phyloP scores from a whole-genome alignment of 2,113 vertebrate species.

The Lasiurus borealis region DNA sequence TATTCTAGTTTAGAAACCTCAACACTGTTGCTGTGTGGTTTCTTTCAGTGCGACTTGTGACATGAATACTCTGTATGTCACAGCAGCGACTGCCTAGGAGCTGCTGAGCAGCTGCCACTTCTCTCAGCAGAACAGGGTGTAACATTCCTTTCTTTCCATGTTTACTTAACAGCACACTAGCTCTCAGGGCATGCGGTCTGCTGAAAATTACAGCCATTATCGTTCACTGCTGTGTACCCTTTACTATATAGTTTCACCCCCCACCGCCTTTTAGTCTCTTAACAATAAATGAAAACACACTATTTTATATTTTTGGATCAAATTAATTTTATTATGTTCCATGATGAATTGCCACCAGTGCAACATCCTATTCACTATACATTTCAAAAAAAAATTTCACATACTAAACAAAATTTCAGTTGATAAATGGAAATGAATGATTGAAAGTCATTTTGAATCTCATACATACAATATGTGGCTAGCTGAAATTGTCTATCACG shows the following conservation, averaged over 20 bases:
- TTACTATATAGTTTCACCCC: not conserved
- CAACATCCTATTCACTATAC: constrained; percentile 92
- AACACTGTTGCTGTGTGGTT: not conserved
- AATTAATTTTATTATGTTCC: constrained; percentile 92
- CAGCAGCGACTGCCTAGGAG: constrained; percentile 56
- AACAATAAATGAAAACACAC: constrained; percentile 73
- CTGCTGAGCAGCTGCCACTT: constrained; percentile 39
- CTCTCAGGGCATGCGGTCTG: constrained; percentile 59
- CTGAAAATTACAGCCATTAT: not conserved
- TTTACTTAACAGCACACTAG: constrained; percentile 75
- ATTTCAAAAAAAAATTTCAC: constrained; percentile 89
- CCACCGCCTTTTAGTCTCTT: constrained; percentile 68
- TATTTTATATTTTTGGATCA: constrained; percentile 85
- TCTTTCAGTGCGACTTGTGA: constrained; percentile 73
- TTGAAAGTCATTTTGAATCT: constrained; percentile 87
- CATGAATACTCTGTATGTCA: constrained; percentile 20
- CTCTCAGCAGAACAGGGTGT: constrained; percentile 73
- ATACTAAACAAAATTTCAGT: constrained; percentile 90
- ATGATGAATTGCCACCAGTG: constrained; percentile 93
- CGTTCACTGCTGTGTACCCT: constrained; percentile 37
- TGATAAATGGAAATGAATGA: constrained; percentile 88
- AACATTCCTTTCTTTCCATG: constrained; percentile 71
- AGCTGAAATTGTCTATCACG: constrained; percentile 88
- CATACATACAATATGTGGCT: constrained; percentile 87
- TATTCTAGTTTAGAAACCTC: not conserved